phyloP scores from a whole-genome alignment of 1,140 invertebrate genomes.

The Drosophila sp. region DNA sequence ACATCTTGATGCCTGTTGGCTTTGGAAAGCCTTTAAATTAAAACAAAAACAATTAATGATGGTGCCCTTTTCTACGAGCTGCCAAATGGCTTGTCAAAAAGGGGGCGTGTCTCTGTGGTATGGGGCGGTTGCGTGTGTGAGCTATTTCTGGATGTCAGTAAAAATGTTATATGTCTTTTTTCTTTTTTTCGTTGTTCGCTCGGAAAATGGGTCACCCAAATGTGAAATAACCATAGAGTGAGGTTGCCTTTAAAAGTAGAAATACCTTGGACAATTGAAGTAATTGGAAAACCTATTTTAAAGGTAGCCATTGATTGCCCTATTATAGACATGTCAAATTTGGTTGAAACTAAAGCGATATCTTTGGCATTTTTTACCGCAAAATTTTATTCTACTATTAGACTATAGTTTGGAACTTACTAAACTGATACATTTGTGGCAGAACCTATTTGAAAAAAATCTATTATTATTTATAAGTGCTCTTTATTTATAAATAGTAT shows the following conservation, averaged over 20 bases:
- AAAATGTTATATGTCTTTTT: conserved; percentile 23
- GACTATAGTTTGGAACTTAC: too few relatives aligned
- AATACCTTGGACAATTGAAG: conserved; percentile 3
- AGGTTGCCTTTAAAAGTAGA: conserved; percentile 19
- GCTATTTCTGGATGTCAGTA: conserved; percentile 21
- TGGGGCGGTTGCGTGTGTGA: conserved; percentile 45
- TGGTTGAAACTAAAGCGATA: too few relatives aligned
- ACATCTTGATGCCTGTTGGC: conserved; percentile 38
- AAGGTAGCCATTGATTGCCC: too few relatives aligned
- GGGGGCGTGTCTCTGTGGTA: conserved; percentile 40
- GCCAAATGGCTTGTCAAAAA: conserved; percentile 73
- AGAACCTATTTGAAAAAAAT: too few relatives aligned
- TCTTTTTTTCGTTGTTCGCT: background rate
- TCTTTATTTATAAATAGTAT: too few relatives aligned
- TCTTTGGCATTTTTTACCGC: too few relatives aligned
- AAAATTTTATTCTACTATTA: too few relatives aligned
- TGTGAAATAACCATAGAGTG: conserved; percentile 22
- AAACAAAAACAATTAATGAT: conserved; percentile 68
- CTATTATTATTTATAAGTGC: too few relatives aligned
- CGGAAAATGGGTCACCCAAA: conserved; percentile 28
- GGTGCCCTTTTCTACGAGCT: conserved; percentile 57
- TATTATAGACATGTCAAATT: too few relatives aligned
- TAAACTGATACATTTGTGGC: too few relatives aligned
- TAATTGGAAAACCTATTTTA: too few relatives aligned
- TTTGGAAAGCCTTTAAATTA: conserved; percentile 47